Evolutionary conservation across 2,113 vertebrate species (phyloP).

Genomic region (Silurus glanis): DNA sequence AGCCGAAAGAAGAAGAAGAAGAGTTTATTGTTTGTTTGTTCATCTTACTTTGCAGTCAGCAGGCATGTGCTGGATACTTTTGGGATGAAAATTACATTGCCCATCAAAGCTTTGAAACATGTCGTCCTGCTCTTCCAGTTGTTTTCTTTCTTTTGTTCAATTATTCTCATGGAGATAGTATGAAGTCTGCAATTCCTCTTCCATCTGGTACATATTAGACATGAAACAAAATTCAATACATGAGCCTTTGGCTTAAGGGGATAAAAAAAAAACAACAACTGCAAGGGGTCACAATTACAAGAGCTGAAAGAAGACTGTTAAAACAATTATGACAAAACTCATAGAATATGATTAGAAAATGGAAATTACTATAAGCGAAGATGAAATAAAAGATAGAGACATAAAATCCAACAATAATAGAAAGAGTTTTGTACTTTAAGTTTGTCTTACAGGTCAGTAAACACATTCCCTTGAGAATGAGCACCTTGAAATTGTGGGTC

Average conservation of each 20-base stretch:
- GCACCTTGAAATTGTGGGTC: constrained; percentile 49
- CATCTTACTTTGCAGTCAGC: background rate
- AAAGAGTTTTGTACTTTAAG: constrained; percentile 57
- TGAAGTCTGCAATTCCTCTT: constrained; percentile 26
- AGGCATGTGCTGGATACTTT: background rate
- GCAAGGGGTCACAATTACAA: constrained; percentile 31
- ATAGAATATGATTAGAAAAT: constrained; percentile 33
- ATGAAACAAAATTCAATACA: constrained; percentile 47
- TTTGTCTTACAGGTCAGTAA: constrained; percentile 60
- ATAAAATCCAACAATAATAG: constrained; percentile 38
- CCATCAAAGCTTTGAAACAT: constrained; percentile 36
- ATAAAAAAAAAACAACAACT: constrained; percentile 42
- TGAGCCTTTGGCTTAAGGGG: constrained; percentile 30
- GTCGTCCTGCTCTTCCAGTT: constrained; percentile 14
- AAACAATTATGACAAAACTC: constrained; percentile 6
- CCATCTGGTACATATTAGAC: constrained; percentile 38
- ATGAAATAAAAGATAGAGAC: background rate
- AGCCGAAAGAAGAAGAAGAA: no score
- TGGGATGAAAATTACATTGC: constrained; percentile 18
- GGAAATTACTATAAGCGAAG: constrained; percentile 25
- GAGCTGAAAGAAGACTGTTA: constrained; percentile 1
- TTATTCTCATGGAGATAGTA: constrained; percentile 30
- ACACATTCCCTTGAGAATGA: constrained; percentile 46
- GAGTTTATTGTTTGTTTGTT: background rate
- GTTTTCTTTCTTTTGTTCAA: constrained; percentile 25